phyloP scores from a whole-genome alignment of 37 sponge, comb jelly and placozoan species.

The Halisarca cf. caerulea region DNA sequence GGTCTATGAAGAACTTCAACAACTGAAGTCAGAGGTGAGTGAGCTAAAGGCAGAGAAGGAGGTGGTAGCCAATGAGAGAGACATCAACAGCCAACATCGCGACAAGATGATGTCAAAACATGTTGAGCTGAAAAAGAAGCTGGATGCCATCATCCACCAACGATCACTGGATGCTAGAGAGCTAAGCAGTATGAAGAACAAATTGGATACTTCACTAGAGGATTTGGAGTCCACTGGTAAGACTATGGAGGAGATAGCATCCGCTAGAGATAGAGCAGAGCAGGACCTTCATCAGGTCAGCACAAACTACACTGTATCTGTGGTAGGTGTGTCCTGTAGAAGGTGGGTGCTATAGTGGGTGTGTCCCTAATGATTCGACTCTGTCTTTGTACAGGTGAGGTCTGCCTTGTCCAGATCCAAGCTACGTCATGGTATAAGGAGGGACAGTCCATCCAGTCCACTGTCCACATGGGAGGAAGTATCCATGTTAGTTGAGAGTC shows the following conservation, averaged over 20 bases:
- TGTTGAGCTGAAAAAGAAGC: slow-evolving; percentile 61
- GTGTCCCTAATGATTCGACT: not conserved
- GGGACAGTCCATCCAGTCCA: not conserved
- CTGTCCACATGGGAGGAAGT: not conserved
- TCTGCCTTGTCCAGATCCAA: slow-evolving; percentile 6
- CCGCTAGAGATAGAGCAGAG: not conserved
- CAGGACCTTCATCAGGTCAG: not conserved
- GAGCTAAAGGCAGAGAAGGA: slow-evolving; percentile 62
- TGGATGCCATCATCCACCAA: slow-evolving; percentile 59
- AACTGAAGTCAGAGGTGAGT: slow-evolving; percentile 51
- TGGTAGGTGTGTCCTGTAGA: not conserved
- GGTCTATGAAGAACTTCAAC: slow-evolving; percentile 47
- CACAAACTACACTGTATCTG: not conserved
- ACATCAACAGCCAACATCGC: slow-evolving; percentile 51
- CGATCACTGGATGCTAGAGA: slow-evolving; percentile 73
- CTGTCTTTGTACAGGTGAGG: not conserved
- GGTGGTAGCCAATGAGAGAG: slow-evolving; percentile 48
- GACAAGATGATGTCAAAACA: slow-evolving; percentile 51
- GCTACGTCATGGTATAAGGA: not conserved
- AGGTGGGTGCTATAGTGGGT: not conserved
- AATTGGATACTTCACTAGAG: slow-evolving; percentile 45
- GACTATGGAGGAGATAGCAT: not conserved
- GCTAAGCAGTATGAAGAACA: slow-evolving; percentile 51
- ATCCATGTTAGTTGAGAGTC: not conserved
- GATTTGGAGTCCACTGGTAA: slow-evolving; percentile 14